Conservation (phyloP, 2,888 invertebrate genomes). For the Diloba caeruleocephala region DNA sequence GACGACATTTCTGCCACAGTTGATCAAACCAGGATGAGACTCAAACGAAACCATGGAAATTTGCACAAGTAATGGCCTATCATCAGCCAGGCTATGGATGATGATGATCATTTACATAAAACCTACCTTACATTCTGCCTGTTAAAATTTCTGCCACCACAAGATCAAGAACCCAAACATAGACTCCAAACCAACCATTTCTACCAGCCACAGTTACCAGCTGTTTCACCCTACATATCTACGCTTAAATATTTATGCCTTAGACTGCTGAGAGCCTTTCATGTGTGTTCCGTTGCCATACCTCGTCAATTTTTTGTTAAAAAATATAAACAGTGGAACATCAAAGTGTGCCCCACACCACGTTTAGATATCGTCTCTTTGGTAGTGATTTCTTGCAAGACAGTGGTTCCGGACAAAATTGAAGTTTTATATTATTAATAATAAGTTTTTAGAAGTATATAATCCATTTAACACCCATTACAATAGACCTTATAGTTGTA, state of each 20-base stretch:
- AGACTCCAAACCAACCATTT: conserved; percentile 14
- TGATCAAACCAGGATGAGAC: no score
- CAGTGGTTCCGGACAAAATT: conserved; percentile 33
- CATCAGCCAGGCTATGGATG: no score
- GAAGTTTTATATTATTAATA: neutral
- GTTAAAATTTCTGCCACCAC: neutral
- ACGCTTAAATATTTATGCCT: conserved; percentile 53
- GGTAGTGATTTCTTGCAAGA: neutral
- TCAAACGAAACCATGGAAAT: no score
- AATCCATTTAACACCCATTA: no score
- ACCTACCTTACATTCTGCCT: no score
- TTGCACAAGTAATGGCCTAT: no score
- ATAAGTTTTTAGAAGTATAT: no score
- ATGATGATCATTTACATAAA: no score
- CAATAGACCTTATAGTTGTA: no score
- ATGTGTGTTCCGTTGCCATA: conserved; percentile 55
- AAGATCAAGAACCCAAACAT: conserved; percentile 19
- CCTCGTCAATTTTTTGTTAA: conserved; percentile 56
- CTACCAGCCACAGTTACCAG: conserved; percentile 27
- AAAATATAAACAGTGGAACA: conserved; percentile 65
- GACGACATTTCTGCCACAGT: no score
- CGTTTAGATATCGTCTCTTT: conserved; percentile 37
- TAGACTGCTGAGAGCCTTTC: conserved; percentile 49
- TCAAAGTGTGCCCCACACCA: conserved; percentile 75
- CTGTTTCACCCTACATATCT: conserved; percentile 41